A percentile compares a stretch with the other conserved stretches of the same genome.
Conservation (phyloP, 2,888 invertebrate genomes). For the Punctoribates punctum region DNA sequence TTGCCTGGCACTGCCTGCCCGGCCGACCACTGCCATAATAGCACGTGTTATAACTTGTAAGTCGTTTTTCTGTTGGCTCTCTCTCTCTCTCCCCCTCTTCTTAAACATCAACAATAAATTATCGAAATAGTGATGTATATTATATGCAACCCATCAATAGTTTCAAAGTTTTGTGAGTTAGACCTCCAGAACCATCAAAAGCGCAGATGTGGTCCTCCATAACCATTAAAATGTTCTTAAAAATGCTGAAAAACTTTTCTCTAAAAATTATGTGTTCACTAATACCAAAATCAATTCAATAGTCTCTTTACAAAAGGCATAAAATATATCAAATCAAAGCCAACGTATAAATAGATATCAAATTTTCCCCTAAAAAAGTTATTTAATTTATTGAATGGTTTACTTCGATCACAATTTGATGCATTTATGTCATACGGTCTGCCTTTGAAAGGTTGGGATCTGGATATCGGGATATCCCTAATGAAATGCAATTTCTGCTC, state of each 20-base stretch:
- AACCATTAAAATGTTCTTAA: conserved; percentile 32
- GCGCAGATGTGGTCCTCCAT: conserved; percentile 36
- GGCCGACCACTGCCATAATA: conserved; percentile 20
- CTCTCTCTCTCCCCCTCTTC: conserved; percentile 9
- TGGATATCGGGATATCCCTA: conserved; percentile 31
- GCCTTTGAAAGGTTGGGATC: not conserved
- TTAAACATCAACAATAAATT: conserved; percentile 38
- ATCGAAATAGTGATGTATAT: conserved; percentile 36
- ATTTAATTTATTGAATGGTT: conserved; percentile 13
- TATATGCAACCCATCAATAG: conserved; percentile 35
- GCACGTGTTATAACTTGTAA: conserved; percentile 36
- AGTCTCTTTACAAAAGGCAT: not conserved
- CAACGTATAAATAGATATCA: not conserved
- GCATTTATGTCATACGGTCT: not conserved
- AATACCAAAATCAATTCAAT: conserved; percentile 28
- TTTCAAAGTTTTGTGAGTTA: conserved; percentile 11
- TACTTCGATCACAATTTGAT: conserved; percentile 20
- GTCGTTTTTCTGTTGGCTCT: conserved; percentile 20
- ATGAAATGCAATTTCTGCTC: conserved; percentile 14
- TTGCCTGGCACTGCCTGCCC: not conserved
- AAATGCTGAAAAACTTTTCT: not conserved
- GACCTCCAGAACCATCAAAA: conserved; percentile 34
- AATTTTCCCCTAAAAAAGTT: not conserved
- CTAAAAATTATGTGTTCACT: conserved; percentile 12
- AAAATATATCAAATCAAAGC: not conserved